Evolutionary conservation across 2,888 invertebrate genomes (phyloP), one percentile per base, ranked within the genome.

Genomic region (Cosmorhoe ocellata): DNA sequence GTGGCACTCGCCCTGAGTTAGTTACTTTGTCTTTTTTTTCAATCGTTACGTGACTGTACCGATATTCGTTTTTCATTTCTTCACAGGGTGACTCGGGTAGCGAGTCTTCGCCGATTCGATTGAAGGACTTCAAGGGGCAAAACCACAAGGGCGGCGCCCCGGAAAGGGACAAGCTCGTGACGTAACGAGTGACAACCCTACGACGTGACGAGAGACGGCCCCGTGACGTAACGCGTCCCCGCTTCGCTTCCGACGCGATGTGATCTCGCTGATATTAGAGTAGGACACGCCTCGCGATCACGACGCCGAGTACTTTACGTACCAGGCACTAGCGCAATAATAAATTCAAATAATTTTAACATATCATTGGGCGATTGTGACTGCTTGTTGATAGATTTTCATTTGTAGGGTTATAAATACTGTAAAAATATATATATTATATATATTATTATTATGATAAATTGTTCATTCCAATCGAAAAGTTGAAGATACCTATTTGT

Each of bases 41-140:
- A n/a, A n/a, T n/a, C n/a, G n/a, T n/a, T n/a, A n/a, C n/a, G n/a
- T n/a, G n/a, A n/a, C n/a, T n/a, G n/a, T n/a, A n/a, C n/a, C 33
- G 13, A 13, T 13, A 33, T 32, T 26, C 13, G 8, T 30, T 36
- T 8, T 3, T 26, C 10, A n/a, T 32, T 24, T 14, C 3, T 36
- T 24, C 6, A 30, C 79, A 93, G 93, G 92, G 93, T 70, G 93
- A 93, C 83, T 92, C 92, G 62, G 92, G 93, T 69, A 93, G 92
- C 80, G 93, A 93, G 80, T 92, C 92, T 71, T 93, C 93, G 77
- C 93, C 93, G 52, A 88, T 91, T 61, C 81, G 91, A 68, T 78
- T 89, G 66, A 88, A 88, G 76, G 89, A 88, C 76, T 90, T 88
- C 71, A 90, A 86, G 66, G 74, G 82, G 46, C 89, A 88, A 62